Base-by-base conservation (phyloP, 1,140 invertebrate genomes). In the Samia ricini region DNA sequence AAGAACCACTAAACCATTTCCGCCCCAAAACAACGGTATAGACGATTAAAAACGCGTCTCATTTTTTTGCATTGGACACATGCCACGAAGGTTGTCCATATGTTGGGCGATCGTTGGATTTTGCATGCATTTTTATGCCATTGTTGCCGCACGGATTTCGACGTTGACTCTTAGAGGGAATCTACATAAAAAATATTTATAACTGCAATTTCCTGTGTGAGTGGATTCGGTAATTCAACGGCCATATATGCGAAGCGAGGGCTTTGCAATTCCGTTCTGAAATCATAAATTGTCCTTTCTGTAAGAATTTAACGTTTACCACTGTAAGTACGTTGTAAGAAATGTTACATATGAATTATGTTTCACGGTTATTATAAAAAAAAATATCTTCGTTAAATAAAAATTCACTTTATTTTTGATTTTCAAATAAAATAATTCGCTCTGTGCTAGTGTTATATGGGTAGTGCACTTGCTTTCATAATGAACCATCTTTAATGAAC, bases 111-210 rank as follows among this genome's bases (percentile, higher is more conserved):
- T 21, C 22, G 51, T 52, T 21, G 22, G 12, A 23, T 42, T 21
- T 52, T 52, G 19, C 51, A 52, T 22, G 51, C 51, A 52, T 52
- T 52, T 42, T 21, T 52, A 21, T 23, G 22, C 51, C 51, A 21
- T 52, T 52, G 19, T 52, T 52, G 20, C 51, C 20, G 15, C 15
- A 21, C 51, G 51, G 51, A 52, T 23, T n/a, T 19, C 19, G 51
- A 23, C 20, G 10, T 52, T 52, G 12, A 22, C 15, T 12, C 22
- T 50, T 52, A 22, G 21, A 22, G 51, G 2, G 51, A 22, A 21
- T n/a, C 2, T 15, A 23, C 51, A 52, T 52, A 52, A 52, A 52
- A 52, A 52, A 52, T 52, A 52, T 52, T 52, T 52, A 52, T 52
- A 10, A 52, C 51, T 52, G 51, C 51, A 52, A 52, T 52, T 52